A percentile compares a stretch with the other conserved stretches of the same genome.
Evolutionary conservation across 2,113 vertebrate genomes (phyloP).

Genomic region (Panthera leo): DNA sequence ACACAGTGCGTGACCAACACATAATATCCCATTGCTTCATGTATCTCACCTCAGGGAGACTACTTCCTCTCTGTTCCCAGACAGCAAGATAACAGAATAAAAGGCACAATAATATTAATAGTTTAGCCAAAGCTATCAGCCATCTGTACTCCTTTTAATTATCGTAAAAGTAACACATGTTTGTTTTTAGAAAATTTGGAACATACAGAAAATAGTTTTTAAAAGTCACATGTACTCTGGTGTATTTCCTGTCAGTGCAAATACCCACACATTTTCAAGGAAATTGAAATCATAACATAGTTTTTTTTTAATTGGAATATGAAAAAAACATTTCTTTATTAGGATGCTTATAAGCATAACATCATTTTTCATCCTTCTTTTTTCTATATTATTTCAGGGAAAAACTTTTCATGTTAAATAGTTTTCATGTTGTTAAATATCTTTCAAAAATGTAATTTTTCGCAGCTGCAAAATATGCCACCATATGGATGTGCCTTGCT

Average conservation of each 20-base stretch:
- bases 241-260: constrained; percentile 53
- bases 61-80: neutral
- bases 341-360: neutral
- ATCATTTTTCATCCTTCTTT: neutral
- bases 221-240: neutral
- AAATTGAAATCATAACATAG: constrained; percentile 19
- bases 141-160: neutral
- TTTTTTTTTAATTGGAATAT: neutral
- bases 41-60: neutral
- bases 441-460: constrained; percentile 51
- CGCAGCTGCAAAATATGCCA: neutral
- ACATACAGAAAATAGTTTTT: constrained; percentile 51
- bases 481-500: neutral
- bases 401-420: constrained; percentile 4
- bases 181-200: constrained; percentile 57
- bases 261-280: constrained; percentile 45
- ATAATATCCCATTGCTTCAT: fast-evolving
- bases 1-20: fast-evolving
- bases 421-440: constrained; percentile 31
- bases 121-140: neutral
- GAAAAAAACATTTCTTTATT: neutral
- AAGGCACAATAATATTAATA: neutral
- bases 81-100: neutral
- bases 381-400: neutral
- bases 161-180: neutral